phyloP scores from a whole-genome alignment of 1,140 invertebrate species.

The Dermatophagoides farinae region DNA sequence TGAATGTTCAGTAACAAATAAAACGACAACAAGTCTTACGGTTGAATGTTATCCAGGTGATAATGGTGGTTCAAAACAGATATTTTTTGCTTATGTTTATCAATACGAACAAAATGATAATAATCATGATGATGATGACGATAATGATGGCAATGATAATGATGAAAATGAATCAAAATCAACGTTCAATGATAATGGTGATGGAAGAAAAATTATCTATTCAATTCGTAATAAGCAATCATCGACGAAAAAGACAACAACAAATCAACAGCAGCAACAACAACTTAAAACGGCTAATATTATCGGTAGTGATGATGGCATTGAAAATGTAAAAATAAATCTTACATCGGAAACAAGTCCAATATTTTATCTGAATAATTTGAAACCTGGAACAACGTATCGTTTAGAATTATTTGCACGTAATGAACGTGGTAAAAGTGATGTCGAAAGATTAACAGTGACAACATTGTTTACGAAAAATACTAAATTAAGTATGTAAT shows the following conservation, averaged over 20 bases:
- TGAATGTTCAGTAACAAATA: conserved; percentile 20
- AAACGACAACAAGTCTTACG: conserved; percentile 30
- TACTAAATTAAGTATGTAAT: conserved; percentile 8
- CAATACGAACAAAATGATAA: not conserved
- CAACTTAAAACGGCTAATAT: conserved; percentile 32
- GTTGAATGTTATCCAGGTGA: conserved; percentile 51
- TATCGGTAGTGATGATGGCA: conserved; percentile 45
- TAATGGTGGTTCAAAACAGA: conserved; percentile 56
- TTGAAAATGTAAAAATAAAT: conserved; percentile 12
- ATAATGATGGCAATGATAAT: not conserved
- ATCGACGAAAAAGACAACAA: too few species aligned
- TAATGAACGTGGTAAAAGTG: conserved; percentile 44
- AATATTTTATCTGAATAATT: conserved; percentile 15
- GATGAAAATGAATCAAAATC: not conserved
- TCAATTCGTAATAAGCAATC: not conserved
- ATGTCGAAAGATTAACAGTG: conserved; percentile 16
- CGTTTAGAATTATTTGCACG: conserved; percentile 36
- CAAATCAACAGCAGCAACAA: too few species aligned
- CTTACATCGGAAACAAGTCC: conserved; percentile 14
- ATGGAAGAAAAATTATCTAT: too few species aligned
- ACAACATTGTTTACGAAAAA: conserved; percentile 3
- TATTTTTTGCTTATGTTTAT: conserved; percentile 31
- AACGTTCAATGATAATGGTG: not conserved
- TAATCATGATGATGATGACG: not conserved
- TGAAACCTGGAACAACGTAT: conserved; percentile 17